Conservation (phyloP, 2,888 invertebrate genomes). For the Phorcus lineatus region DNA sequence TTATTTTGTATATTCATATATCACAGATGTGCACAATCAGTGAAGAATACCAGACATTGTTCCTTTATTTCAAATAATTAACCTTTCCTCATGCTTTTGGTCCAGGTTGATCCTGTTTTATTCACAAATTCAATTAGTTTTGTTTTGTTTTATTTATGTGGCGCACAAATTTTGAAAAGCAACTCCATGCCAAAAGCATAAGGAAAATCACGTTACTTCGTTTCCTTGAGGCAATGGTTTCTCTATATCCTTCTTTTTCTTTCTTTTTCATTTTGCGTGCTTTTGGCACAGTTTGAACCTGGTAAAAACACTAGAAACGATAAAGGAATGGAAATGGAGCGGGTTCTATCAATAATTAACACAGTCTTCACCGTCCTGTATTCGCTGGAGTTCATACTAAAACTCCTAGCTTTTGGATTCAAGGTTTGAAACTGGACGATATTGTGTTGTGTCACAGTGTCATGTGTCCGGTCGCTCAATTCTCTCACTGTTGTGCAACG, state of each 20-base stretch:
- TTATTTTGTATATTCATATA: too few species aligned
- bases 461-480: neutral
- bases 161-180: neutral
- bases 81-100: slow-evolving; percentile 13
- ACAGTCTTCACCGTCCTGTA: slow-evolving; percentile 99
- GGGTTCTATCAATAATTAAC: slow-evolving; percentile 82
- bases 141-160: neutral
- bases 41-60: neutral
- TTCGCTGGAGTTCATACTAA: slow-evolving; percentile 99
- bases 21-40: neutral
- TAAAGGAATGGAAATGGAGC: slow-evolving; percentile 26
- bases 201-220: neutral
- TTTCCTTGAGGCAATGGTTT: neutral
- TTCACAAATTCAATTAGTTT: slow-evolving; percentile 5
- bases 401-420: slow-evolving; percentile 99
- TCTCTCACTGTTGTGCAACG: slow-evolving; percentile 4
- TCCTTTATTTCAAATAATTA: neutral
- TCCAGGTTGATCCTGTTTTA: neutral
- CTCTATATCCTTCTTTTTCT: slow-evolving; percentile 3
- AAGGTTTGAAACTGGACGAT: slow-evolving; percentile 82
- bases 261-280: slow-evolving; percentile 33
- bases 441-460: neutral
- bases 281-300: slow-evolving; percentile 46
- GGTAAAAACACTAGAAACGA: neutral
- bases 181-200: slow-evolving; percentile 10